These are phyloP conservation scores for Venustaconcha ellipsiformis DNA, from an alignment of 1,140 invertebrate genomes.

Conservation along the genomic window DNA sequence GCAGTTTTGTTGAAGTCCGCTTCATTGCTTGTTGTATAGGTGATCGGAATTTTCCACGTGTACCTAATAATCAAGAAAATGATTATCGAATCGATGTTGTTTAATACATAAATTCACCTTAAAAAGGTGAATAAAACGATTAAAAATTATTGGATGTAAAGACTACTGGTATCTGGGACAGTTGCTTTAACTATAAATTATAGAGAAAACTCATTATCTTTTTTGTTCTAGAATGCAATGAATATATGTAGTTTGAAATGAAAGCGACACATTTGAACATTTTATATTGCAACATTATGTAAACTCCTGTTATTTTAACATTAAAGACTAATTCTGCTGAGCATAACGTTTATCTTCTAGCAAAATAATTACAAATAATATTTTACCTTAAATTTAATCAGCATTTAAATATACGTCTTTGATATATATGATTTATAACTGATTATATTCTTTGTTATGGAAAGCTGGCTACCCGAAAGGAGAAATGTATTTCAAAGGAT, in stretches of 20 bases:
- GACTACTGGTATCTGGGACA: neutral
- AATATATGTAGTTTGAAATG: too few relatives aligned
- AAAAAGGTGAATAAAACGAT: neutral
- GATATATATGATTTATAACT: neutral
- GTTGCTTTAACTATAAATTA: neutral
- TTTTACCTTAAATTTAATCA: neutral
- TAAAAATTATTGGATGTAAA: neutral
- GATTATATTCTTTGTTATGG: neutral
- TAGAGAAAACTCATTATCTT: too few relatives aligned
- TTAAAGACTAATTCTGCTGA: neutral
- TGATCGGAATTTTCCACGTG: conserved; percentile 87
- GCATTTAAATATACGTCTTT: neutral
- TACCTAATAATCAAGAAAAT: conserved; percentile 42
- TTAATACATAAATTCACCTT: neutral
- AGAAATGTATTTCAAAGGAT: conserved; percentile 44
- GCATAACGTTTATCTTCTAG: neutral
- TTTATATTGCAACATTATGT: too few relatives aligned
- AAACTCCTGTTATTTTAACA: neutral
- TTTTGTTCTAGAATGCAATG: too few relatives aligned
- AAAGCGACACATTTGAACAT: too few relatives aligned
- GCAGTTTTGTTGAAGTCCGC: conserved; percentile 43
- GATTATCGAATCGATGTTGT: neutral
- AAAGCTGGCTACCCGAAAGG: conserved; percentile 25
- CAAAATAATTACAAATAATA: neutral
- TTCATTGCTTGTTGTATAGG: conserved; percentile 76